Conservation (phyloP, 2,113 vertebrate species). For the Ranitomeya imitator region DNA sequence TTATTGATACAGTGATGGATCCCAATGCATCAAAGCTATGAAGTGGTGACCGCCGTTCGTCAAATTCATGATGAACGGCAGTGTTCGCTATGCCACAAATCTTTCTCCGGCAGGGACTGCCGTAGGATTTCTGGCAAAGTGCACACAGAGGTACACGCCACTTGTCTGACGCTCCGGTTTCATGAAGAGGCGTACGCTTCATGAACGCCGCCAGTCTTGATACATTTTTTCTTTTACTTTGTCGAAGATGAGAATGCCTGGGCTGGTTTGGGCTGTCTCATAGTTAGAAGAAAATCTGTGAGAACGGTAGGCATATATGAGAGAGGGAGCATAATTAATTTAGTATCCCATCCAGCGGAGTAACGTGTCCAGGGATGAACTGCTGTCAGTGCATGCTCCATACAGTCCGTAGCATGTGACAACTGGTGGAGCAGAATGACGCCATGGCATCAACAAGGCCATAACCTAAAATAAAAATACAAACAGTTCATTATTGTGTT, state of each 20-base stretch:
- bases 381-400: constrained; percentile 78
- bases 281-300: constrained; percentile 57
- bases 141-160: too few species aligned
- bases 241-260: neutral
- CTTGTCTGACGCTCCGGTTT: too few species aligned
- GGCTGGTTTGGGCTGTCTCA: constrained; percentile 16
- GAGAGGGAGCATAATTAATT: constrained; percentile 69
- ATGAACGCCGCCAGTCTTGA: too few species aligned
- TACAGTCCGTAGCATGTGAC: constrained; percentile 71
- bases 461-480: constrained; percentile 6
- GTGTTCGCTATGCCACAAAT: too few species aligned
- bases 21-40: too few species aligned
- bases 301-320: constrained; percentile 78
- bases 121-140: too few species aligned
- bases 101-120: too few species aligned
- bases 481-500: neutral
- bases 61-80: too few species aligned
- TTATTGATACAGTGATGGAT: too few species aligned
- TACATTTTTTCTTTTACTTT: neutral
- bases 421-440: neutral
- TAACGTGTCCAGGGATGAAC: constrained; percentile 72
- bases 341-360: constrained; percentile 73
- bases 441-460: neutral
- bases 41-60: too few species aligned
- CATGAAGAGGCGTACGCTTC: too few species aligned